Base-by-base conservation (phyloP, 1,140 invertebrate genomes). In the Drosophila gunungcola region DNA sequence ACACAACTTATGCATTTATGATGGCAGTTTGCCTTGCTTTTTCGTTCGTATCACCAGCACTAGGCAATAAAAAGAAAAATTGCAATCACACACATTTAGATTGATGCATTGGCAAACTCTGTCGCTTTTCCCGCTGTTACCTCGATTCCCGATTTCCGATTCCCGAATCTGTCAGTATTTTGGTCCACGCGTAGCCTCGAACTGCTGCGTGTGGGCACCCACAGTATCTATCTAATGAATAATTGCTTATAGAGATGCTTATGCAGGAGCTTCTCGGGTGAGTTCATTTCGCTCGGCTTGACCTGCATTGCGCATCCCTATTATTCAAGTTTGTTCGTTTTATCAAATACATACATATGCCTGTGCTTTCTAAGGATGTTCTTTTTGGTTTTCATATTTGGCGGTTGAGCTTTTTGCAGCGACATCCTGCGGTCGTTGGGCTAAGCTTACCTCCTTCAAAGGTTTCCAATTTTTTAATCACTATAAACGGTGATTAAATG, bases 241-340 rank as follows among this genome's bases (percentile, higher is more conserved):
- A 27, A 48, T 48, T 46, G 16, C 43, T 49, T 12, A 65, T 56
- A n/a, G 63, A 34, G 42, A 65, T 65, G 60, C 60, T n/a, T 10
- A 29, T 49, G 61, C 63, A 64, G 42, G 25, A 65, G 5, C 34
- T 12, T 12, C 43, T 65, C 58, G 63, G 42, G 9, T 64, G 43
- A 29, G 42, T 48, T 65, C 63, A 42, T 65, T 64, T 45, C 25
- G 13, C 32, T 62, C 57, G 62, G 13, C 34, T 65, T 63, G 62
- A 65, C 62, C 60, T 60, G 63, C 58, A 64, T 65, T 65, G 63
- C 63, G 63, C 63, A 64, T 65, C 27, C 62, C 43, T 65, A 39
- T 64, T 38, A 36, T 43, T 34, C 42, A 34, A 41, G 43, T 65
- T 36, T 13, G 7, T 48, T 38, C 25, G 25, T 3, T 41, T 55